Percentiles rank a stretch among this genome's conserved stretches.
Evolutionary conservation across 2,888 invertebrate species (phyloP).

Genomic region (Tuberolachnus salignus): DNA sequence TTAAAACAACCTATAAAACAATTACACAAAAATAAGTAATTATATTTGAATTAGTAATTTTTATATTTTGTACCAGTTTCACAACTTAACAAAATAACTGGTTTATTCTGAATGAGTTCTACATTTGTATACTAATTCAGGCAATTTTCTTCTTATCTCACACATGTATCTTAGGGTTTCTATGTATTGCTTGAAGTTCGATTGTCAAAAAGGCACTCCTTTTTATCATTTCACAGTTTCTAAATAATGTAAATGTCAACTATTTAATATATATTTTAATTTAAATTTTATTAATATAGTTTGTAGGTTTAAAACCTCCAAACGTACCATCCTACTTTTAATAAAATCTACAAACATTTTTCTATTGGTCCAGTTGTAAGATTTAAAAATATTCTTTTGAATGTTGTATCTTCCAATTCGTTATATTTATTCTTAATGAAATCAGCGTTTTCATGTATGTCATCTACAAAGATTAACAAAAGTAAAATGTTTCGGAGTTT

Average conservation of each 20-base stretch:
- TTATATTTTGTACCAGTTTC: constrained; percentile 67
- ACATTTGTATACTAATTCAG: constrained; percentile 71
- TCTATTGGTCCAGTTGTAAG: constrained; percentile 71
- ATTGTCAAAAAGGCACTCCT: constrained; percentile 65
- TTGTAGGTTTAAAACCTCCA: not conserved
- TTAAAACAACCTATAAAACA: constrained; percentile 79
- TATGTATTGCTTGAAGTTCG: constrained; percentile 64
- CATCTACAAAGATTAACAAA: constrained; percentile 15
- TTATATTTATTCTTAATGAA: constrained; percentile 62
- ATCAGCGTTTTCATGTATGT: constrained; percentile 47
- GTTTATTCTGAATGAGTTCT: constrained; percentile 70
- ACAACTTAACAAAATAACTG: constrained; percentile 78
- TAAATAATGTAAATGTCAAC: constrained; percentile 10
- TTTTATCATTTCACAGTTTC: constrained; percentile 60
- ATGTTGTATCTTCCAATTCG: constrained; percentile 66
- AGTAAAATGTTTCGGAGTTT: constrained; percentile 21
- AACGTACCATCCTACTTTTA: constrained; percentile 53
- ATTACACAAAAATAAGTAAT: not conserved
- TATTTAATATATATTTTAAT: not conserved
- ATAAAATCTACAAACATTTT: constrained; percentile 66
- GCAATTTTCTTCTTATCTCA: constrained; percentile 70
- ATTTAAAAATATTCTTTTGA: constrained; percentile 69
- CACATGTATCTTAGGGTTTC: constrained; percentile 65
- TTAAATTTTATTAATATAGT: not conserved
- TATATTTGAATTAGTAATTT: not conserved